Conservation (phyloP, 2,797 vertebrate species). For the Spheniscus humboldti region DNA sequence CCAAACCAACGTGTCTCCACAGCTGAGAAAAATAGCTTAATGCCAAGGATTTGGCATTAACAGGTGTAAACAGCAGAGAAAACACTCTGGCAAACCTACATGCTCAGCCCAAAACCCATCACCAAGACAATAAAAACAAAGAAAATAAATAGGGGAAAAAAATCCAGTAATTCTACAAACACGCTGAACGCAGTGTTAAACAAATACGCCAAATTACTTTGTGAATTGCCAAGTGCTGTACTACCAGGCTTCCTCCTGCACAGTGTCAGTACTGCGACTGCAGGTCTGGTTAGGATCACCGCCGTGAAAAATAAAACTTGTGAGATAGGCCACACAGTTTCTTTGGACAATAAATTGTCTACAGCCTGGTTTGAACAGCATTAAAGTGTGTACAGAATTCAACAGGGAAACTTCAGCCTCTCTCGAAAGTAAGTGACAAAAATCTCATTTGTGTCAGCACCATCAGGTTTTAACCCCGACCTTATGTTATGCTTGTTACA, state of each 20-base stretch:
- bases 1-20: background rate
- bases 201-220: background rate
- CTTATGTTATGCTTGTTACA: background rate
- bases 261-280: background rate
- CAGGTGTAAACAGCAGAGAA: slow-evolving; percentile 41
- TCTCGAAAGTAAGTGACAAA: background rate
- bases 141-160: background rate
- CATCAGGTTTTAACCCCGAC: background rate
- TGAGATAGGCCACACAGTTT: slow-evolving; percentile 25
- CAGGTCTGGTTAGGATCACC: slow-evolving; percentile 54
- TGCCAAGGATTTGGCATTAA: slow-evolving; percentile 14
- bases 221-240: slow-evolving; percentile 16
- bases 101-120: background rate
- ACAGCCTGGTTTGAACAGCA: background rate
- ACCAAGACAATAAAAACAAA: slow-evolving; percentile 43
- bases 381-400: background rate
- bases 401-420: background rate
- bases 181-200: slow-evolving; percentile 2
- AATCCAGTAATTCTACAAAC: slow-evolving; percentile 1
- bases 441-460: background rate
- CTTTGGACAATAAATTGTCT: slow-evolving; percentile 1
- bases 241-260: slow-evolving; percentile 49
- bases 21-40: background rate
- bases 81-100: background rate
- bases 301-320: slow-evolving; percentile 38